Percentiles rank a stretch among this genome's conserved stretches.
phyloP scores from a whole-genome alignment of 1,140 invertebrate genomes.

The Tetragnatha versicolor region DNA sequence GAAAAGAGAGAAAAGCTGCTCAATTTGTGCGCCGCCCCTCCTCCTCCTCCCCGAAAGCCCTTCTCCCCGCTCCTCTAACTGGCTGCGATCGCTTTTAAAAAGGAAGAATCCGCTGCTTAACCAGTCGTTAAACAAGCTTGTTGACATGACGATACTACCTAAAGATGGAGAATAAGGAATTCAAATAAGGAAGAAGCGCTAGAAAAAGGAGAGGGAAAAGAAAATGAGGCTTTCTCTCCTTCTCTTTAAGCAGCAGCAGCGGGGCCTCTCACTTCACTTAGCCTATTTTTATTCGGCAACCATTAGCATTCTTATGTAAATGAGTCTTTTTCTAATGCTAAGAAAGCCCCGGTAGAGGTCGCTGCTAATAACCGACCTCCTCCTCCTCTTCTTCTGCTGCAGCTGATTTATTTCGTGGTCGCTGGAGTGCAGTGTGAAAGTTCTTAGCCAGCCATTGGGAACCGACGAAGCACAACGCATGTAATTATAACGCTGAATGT shows the following conservation, averaged over 20 bases:
- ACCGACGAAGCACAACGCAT: slow-evolving; percentile 50
- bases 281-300: slow-evolving; percentile 48
- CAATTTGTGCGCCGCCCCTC: slow-evolving; percentile 15
- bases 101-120: slow-evolving; percentile 33
- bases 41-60: neutral
- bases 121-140: slow-evolving; percentile 54
- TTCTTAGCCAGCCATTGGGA: slow-evolving; percentile 48
- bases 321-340: slow-evolving; percentile 49
- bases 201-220: neutral
- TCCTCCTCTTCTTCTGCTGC: slow-evolving; percentile 29
- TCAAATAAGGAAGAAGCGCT: slow-evolving; percentile 41
- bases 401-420: slow-evolving; percentile 53
- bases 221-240: slow-evolving; percentile 12
- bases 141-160: slow-evolving; percentile 48
- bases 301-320: slow-evolving; percentile 53
- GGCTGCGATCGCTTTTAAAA: slow-evolving; percentile 23
- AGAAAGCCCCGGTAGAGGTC: slow-evolving; percentile 38
- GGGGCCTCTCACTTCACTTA: slow-evolving; percentile 37
- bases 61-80: neutral
- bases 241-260: slow-evolving; percentile 43
- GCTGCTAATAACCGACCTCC: slow-evolving; percentile 30
- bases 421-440: slow-evolving; percentile 41
- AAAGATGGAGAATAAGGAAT: slow-evolving; percentile 41
- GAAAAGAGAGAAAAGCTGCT: no score
- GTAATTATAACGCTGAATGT: slow-evolving; percentile 48